Percentiles rank a stretch among this genome's conserved stretches.
Conservation (phyloP, 2,113 vertebrate species). For the Prolemur simus region DNA sequence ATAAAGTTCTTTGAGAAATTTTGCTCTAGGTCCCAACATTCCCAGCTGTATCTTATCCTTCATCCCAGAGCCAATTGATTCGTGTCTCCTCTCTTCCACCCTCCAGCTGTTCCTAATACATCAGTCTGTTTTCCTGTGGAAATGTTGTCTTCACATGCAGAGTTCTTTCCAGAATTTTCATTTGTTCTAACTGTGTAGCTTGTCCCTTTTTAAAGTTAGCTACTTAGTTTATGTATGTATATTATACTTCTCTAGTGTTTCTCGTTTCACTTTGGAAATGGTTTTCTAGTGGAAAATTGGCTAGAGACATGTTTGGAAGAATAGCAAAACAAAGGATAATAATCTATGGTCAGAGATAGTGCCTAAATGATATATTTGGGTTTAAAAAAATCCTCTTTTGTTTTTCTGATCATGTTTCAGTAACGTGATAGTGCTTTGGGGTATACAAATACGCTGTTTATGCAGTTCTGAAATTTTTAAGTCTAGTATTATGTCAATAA, state of each 20-base stretch:
- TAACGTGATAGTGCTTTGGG: conserved; percentile 26
- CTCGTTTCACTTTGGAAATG: conserved; percentile 30
- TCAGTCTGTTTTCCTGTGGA: background rate
- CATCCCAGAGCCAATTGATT: background rate
- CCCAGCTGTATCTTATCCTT: background rate
- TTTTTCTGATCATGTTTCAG: conserved; percentile 40
- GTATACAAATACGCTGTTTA: background rate
- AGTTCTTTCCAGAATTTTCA: conserved; percentile 1
- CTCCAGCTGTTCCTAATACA: background rate
- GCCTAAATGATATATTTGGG: conserved; percentile 43
- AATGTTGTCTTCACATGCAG: background rate
- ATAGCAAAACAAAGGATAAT: conserved; percentile 27
- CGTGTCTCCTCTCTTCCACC: background rate
- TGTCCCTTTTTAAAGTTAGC: background rate
- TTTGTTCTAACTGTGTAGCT: background rate
- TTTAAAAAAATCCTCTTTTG: background rate
- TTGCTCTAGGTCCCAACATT: background rate
- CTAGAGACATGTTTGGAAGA: conserved; percentile 1
- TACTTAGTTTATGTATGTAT: background rate
- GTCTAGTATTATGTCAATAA: background rate
- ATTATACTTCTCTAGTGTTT: background rate
- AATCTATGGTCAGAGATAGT: conserved; percentile 24
- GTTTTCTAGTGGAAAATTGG: conserved; percentile 49
- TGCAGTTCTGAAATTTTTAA: background rate
- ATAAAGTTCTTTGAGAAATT: background rate